Conservation (phyloP, 2,888 invertebrate species). For the Rosalia funebris region DNA sequence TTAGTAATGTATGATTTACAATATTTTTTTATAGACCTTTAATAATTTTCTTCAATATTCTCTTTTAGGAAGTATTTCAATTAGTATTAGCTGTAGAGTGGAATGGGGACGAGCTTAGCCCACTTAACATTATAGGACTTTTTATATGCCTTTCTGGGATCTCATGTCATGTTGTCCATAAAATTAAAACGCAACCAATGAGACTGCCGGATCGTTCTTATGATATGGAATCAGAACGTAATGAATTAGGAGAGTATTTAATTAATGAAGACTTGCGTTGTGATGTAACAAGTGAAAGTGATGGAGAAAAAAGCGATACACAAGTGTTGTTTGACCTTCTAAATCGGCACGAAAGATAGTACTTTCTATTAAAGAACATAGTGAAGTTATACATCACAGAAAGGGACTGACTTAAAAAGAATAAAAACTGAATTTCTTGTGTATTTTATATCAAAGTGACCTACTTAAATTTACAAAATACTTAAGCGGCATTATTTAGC, state of each 20-base stretch:
- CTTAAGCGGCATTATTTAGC: too few species aligned
- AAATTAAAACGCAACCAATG: constrained; percentile 60
- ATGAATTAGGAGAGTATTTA: constrained; percentile 57
- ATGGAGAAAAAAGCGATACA: constrained; percentile 64
- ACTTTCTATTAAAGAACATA: background rate
- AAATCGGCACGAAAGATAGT: constrained; percentile 60
- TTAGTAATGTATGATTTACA: background rate
- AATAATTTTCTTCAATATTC: too few species aligned
- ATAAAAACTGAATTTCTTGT: too few species aligned
- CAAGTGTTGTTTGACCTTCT: constrained; percentile 67
- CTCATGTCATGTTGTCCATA: constrained; percentile 82
- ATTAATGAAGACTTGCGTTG: constrained; percentile 48
- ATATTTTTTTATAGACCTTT: too few species aligned
- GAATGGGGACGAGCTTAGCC: constrained; percentile 86
- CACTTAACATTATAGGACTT: constrained; percentile 86
- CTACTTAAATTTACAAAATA: too few species aligned
- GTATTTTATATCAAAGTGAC: too few species aligned
- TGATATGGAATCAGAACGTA: constrained; percentile 47
- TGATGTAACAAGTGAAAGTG: constrained; percentile 52
- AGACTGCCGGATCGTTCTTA: constrained; percentile 43
- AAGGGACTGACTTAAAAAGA: background rate
- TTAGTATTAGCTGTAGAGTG: constrained; percentile 87
- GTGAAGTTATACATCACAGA: background rate
- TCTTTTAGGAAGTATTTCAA: constrained; percentile 90
- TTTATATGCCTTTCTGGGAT: constrained; percentile 90